Evolutionary conservation across 2,113 vertebrate genomes (phyloP), one percentile per base, ranked within the genome.

Genomic region (Jaculus jaculus): DNA sequence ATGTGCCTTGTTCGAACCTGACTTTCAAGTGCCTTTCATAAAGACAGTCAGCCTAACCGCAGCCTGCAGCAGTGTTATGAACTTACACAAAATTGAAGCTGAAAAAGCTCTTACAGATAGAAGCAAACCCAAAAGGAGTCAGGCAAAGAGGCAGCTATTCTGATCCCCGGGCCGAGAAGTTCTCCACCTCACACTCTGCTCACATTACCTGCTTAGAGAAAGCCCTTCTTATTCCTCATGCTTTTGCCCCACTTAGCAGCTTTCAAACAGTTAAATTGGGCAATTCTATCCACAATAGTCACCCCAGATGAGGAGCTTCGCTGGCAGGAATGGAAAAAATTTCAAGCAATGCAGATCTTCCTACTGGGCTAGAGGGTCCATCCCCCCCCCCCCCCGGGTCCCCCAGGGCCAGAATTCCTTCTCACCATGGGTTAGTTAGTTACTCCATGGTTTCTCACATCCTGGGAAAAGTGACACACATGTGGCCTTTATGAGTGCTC

Each of bases 11-110:
- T 97, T 97, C 80, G 69, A 97, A 98, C 94, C 91, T 18, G 97
- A 96, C 97, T 97, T 90, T 80, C 95, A 80, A 97, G 94, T 86
- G 89, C 88, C 95, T 97, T 95, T 95, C 95, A 21, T 1, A 8
- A 95, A 96, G 79, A 78, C 95, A 93, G 89, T 88, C 87, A 66
- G 60, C 47, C 91, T 69, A n/a, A 0, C 88, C 86, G 85, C 30
- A 94, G 92, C 60, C 60, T 93, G 82, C 80, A 68, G 66, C 78
- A 51, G 91, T 65, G 80, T 91, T 15, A 21, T 0, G 69, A 91
- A 84, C 92, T 89, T 89, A 80, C 51, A 93, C 58, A 83, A 78
- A 97, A 94, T 5, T 0, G 73, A 97, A 96, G 84, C 65, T 5
- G 23, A 58, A 92, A 87, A 92, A 47, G 69, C n/a, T 94, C 84